Percentiles rank a stretch among this genome's conserved stretches.
phyloP scores from a whole-genome alignment of 2,797 vertebrate genomes.

The Craterocephalus amniculus region DNA sequence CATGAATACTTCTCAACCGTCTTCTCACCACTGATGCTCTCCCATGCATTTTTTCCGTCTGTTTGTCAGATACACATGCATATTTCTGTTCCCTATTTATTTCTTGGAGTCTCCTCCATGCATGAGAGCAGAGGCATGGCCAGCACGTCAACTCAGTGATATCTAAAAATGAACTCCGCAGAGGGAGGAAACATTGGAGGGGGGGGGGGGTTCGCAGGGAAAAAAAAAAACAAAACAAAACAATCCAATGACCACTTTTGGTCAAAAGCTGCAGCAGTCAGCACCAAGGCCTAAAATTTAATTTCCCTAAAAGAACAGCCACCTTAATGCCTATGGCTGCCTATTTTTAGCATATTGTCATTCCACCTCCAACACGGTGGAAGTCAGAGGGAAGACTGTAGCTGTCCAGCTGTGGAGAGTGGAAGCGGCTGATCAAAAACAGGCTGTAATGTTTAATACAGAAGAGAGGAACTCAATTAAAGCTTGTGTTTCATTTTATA shows the following conservation, averaged over 20 bases:
- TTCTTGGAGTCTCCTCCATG: conserved; percentile 18
- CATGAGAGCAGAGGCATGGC: conserved; percentile 26
- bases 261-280: conserved; percentile 69
- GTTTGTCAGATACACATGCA: conserved; percentile 16
- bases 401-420: conserved; percentile 12
- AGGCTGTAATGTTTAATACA: conserved; percentile 14
- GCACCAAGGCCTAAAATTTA: conserved; percentile 47
- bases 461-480: neutral
- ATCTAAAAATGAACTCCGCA: conserved; percentile 49
- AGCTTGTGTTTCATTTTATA: conserved; percentile 32
- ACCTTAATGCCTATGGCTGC: conserved; percentile 38
- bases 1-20: conserved; percentile 50
- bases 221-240: conserved; percentile 41
- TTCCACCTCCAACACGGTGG: conserved; percentile 46
- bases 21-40: conserved; percentile 33
- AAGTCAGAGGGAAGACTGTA: conserved; percentile 34
- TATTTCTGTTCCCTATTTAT: conserved; percentile 19
- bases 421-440: conserved; percentile 18
- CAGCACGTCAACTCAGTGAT: conserved; percentile 35
- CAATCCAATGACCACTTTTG: conserved; percentile 73
- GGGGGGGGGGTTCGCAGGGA: no score
- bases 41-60: conserved; percentile 42
- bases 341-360: conserved; percentile 68
- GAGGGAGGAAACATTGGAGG: conserved; percentile 5
- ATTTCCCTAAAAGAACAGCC: conserved; percentile 65